Percentiles rank a stretch among this genome's conserved stretches.
These are phyloP conservation scores for Gnathonemus echidnorhynchus DNA, from an alignment of 2,113 vertebrate genomes.

Conservation along the genomic window DNA sequence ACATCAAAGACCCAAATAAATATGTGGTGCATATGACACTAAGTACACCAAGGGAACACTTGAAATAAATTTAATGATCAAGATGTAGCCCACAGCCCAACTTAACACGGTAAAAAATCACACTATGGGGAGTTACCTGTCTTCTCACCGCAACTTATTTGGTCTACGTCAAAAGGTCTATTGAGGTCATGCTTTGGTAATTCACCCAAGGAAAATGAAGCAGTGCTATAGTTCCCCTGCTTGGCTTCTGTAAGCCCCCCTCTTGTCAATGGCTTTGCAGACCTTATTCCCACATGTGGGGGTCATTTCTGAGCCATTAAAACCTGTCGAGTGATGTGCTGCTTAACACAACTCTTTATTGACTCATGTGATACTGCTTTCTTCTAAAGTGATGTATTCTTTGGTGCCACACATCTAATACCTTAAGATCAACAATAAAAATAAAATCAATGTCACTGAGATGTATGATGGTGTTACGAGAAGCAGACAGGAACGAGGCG, in stretches of 20 bases:
- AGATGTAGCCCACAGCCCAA: neutral
- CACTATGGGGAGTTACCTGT: neutral
- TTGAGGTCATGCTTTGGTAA: slow-evolving; percentile 12
- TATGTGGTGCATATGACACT: slow-evolving; percentile 31
- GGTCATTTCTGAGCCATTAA: neutral
- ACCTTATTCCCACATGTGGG: neutral
- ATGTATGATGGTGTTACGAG: neutral
- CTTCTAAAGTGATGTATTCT: neutral
- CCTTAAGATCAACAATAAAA: neutral
- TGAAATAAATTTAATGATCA: slow-evolving; percentile 17
- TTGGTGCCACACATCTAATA: neutral
- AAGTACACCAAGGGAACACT: slow-evolving; percentile 21
- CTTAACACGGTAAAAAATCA: neutral
- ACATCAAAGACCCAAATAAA: slow-evolving; percentile 45
- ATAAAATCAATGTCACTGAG: neutral
- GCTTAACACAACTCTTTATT: neutral
- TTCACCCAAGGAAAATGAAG: neutral
- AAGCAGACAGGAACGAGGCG: no score
- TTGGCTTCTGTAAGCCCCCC: neutral
- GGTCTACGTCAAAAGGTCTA: neutral
- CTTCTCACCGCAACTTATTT: neutral
- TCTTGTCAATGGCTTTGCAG: neutral
- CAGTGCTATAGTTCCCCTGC: neutral
- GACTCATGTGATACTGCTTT: neutral
- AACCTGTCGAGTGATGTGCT: neutral